Base-by-base conservation (phyloP, 2,888 invertebrate genomes). In the Tipula lateralis region DNA sequence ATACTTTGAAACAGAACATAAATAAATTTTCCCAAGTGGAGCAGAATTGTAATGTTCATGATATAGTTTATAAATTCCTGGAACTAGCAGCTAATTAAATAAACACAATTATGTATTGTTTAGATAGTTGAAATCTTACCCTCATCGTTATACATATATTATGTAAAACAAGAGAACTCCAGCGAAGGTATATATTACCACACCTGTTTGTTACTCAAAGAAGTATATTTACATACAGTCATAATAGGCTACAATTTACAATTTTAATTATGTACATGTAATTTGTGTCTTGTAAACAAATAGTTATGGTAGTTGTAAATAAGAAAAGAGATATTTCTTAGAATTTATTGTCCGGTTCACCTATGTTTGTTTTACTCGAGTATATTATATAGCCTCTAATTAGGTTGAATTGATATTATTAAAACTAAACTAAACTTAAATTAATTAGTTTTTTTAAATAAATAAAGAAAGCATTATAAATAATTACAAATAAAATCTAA, bases 191-290 rank as follows among this genome's bases (percentile, higher is more conserved):
- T 66, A 66, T 24, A 66, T 66, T 66, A 66, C 66, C 66, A 24
- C 66, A 66, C 66, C 66, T 66, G 66, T 24, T 6, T 66, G 66
- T 66, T 66, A 66, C 66, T 66, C 9, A 24, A n/a, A 24, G 0
- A 24, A 24, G 66, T 66, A 66, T n/a, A n/a, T 66, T 66, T 66
- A 66, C 24, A 24, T 66, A 16, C 2, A 66, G 66, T 66, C 24
- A 66, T 24, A 66, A 66, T 66, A 66, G 66, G n/a, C 5, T 66
- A 0, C 66, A 24, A 66, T 66, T 66, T 66, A 24, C 19, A 66
- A 66, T 66, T 66, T 66, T 66, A 66, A 66, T 66, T 66, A 66
- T 66, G 66, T 66, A 66, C 7, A 66, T 66, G 66, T 66, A 66
- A 66, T 66, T 66, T 66, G 24, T 66, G 66, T 24, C 24, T 24